Base-by-base conservation (phyloP, 2,113 vertebrate species). In the Mungos mungo region DNA sequence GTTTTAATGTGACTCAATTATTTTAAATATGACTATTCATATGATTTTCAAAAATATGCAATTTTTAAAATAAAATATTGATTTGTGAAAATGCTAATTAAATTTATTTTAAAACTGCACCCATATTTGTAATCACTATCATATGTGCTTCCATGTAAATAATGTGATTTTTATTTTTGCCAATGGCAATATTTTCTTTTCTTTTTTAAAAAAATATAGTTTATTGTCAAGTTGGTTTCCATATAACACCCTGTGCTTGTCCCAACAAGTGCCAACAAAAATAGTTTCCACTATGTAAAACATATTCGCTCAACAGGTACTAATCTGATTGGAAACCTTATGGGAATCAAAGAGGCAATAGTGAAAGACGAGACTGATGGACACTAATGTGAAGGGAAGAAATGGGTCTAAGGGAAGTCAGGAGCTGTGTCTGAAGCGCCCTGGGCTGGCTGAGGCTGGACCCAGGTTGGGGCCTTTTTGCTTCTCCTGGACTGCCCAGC, bases 351-450 rank as follows among this genome's bases (percentile, higher is more conserved):
- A 38, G 54, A 93, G 21, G 31, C 52, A 27, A 6, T 41, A 38
- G 81, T 41, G 3, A 45, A 63, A 93, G 60, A 13, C 2, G 35
- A 63, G 21, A 33, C 14, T 45, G 33, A 1, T 9, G 16, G 23
- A 11, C 7, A 41, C 15, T 18, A 57, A 25, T 13, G 25, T 25
- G 27, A 27, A 31, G 63, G 4, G 31, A 57, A 54, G 38, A 81
- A 47, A 18, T 0, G 6, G 0, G 3, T 38, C 4, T 16, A 35
- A 52, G 0, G 25, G 7, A n/a, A 23, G 89, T 7, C 18, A 66
- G 25, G 0, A 6, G 7, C 13, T 50, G 2, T 23, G 10, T 31
- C 27, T 7, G 14, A 81, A 47, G 66, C 0, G 0, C 12, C 27
- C 9, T 16, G 16, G 27, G 91, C 23, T 27, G 18, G 2, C 29